These are phyloP conservation scores for Pyxicephalus adspersus DNA, from an alignment of 2,113 vertebrate genomes.

Conservation along the genomic window DNA sequence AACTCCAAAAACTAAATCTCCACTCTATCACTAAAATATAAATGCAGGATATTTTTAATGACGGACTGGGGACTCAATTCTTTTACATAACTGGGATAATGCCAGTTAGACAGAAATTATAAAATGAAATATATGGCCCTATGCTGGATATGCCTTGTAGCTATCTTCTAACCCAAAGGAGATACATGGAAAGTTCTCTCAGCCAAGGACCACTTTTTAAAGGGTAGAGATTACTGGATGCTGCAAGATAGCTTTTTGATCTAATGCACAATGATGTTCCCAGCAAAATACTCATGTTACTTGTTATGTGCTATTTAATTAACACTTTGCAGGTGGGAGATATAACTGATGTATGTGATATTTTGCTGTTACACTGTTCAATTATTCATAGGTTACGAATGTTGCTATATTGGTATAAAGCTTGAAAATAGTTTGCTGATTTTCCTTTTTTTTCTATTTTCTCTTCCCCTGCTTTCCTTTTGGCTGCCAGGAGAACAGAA, in stretches of 20 bases:
- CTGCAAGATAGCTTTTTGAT: neutral
- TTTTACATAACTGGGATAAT: no score
- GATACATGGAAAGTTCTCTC: neutral
- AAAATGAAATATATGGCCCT: neutral
- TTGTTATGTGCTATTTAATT: constrained; percentile 11
- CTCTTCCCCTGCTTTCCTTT: no score
- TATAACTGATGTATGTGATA: neutral
- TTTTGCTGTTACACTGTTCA: constrained; percentile 15
- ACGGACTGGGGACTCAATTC: no score
- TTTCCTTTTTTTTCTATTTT: no score
- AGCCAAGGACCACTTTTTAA: constrained; percentile 27
- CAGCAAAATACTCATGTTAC: neutral
- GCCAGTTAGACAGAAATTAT: no score
- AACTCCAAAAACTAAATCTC: no score
- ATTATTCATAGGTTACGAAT: constrained; percentile 14
- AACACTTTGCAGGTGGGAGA: constrained; percentile 15
- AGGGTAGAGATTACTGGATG: neutral
- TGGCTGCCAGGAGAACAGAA: no score
- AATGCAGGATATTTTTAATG: no score
- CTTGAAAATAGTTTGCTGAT: no score
- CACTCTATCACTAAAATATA: no score
- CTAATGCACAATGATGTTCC: neutral
- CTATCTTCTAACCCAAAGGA: neutral
- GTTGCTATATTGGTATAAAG: no score
- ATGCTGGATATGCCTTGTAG: neutral